A percentile compares a stretch with the other conserved stretches of the same genome.
Evolutionary conservation across 2,797 vertebrate species (phyloP).

Genomic region (Mormyrus hasselquistii): DNA sequence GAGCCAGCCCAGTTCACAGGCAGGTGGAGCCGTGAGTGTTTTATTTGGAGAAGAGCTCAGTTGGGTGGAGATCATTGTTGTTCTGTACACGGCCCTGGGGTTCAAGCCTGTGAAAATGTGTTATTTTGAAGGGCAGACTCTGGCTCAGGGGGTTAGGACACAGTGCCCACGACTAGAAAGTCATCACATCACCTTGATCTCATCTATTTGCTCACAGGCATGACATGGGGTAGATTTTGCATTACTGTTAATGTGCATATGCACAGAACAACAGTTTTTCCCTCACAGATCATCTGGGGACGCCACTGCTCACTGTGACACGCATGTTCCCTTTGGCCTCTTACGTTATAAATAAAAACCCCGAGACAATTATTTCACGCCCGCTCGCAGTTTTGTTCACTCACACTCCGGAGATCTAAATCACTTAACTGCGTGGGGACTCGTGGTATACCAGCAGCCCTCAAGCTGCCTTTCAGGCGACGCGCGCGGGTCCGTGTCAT

Average conservation of each 20-base stretch:
- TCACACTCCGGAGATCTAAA: slow-evolving; percentile 16
- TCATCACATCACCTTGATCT: neutral
- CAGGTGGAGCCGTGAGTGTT: neutral
- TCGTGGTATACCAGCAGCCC: neutral
- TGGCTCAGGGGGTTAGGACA: neutral
- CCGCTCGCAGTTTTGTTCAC: slow-evolving; percentile 12
- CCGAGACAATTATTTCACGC: slow-evolving; percentile 15
- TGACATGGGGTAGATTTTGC: neutral
- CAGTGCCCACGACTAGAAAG: neutral
- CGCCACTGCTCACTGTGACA: slow-evolving; percentile 2
- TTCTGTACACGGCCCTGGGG: neutral
- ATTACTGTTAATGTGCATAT: neutral
- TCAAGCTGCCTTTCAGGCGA: neutral
- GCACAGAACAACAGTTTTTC: neutral
- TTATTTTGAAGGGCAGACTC: neutral
- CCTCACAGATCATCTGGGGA: neutral
- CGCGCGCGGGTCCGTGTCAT: neutral
- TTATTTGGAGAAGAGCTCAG: neutral
- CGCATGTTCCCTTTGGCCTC: slow-evolving; percentile 19
- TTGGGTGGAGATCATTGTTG: neutral
- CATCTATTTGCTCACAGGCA: slow-evolving; percentile 3
- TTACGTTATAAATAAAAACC: slow-evolving; percentile 15
- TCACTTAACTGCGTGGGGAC: slow-evolving; percentile 16
- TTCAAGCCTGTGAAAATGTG: neutral
- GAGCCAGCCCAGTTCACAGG: neutral